phyloP scores from a whole-genome alignment of 2,888 invertebrate genomes.

The Heliconius ismenius region DNA sequence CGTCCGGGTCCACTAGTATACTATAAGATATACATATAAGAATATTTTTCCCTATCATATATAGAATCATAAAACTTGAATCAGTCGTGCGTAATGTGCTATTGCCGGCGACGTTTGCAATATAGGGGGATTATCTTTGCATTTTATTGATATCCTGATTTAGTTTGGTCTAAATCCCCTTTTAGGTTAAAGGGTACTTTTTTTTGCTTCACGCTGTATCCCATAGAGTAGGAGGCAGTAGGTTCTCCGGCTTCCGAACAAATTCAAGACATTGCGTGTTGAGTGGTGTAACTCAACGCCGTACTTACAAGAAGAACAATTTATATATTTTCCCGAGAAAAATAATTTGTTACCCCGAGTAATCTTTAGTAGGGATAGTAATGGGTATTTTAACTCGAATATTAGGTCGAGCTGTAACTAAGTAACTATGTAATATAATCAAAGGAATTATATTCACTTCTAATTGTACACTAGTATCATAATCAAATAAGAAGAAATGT shows the following conservation, averaged over 20 bases:
- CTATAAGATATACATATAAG: neutral
- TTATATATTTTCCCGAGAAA: too few species aligned
- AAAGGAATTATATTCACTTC: too few species aligned
- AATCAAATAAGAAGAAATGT: too few species aligned
- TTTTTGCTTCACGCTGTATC: neutral
- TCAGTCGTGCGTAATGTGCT: slow-evolving; percentile 28
- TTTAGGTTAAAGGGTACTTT: neutral
- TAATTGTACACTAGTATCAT: too few species aligned
- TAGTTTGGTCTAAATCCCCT: slow-evolving; percentile 2
- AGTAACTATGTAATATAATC: too few species aligned
- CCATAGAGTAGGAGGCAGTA: neutral
- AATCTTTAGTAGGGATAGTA: too few species aligned
- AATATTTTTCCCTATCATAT: slow-evolving; percentile 11
- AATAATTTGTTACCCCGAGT: too few species aligned
- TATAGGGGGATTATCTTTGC: slow-evolving; percentile 33
- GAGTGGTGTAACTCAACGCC: neutral
- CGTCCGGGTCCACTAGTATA: too few species aligned
- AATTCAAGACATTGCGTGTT: neutral
- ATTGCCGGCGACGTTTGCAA: slow-evolving; percentile 26
- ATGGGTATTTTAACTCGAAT: too few species aligned
- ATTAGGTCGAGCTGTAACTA: too few species aligned
- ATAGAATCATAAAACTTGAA: slow-evolving; percentile 17
- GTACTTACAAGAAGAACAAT: neutral
- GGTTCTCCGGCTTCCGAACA: neutral
- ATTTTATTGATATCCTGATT: slow-evolving; percentile 30